A percentile compares a stretch with the other conserved stretches of the same genome.
phyloP scores from a whole-genome alignment of 2,797 vertebrate species.

The Aplochiton taeniatus region DNA sequence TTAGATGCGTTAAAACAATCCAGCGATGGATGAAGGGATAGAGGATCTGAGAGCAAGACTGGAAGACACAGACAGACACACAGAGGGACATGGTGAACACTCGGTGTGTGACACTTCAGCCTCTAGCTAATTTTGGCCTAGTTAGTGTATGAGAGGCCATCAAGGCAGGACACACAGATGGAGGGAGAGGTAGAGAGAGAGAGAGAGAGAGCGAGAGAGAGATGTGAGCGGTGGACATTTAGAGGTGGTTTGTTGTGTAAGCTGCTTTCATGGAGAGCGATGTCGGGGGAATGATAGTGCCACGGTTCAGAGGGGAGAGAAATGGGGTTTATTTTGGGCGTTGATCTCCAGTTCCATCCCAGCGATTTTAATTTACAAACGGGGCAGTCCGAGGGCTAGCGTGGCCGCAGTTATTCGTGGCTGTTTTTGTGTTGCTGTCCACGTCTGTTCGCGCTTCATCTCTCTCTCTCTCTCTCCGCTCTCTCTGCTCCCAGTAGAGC shows the following conservation, averaged over 20 bases:
- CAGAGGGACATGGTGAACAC: neutral
- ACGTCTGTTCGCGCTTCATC: slow-evolving; percentile 44
- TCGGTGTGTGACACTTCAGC: slow-evolving; percentile 17
- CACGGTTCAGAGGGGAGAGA: slow-evolving; percentile 6
- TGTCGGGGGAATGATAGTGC: neutral
- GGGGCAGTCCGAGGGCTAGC: slow-evolving; percentile 35
- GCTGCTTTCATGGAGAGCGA: slow-evolving; percentile 19
- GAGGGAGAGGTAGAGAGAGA: slow-evolving; percentile 17
- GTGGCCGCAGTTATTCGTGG: slow-evolving; percentile 55
- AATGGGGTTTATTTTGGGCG: neutral
- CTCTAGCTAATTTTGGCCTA: slow-evolving; percentile 61
- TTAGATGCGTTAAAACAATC: neutral
- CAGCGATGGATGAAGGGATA: neutral
- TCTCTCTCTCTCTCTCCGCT: slow-evolving; percentile 25
- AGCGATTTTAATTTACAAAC: slow-evolving; percentile 49
- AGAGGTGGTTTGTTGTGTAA: slow-evolving; percentile 48
- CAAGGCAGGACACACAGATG: slow-evolving; percentile 44
- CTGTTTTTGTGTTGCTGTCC: slow-evolving; percentile 52
- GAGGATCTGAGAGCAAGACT: neutral
- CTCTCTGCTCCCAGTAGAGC: slow-evolving; percentile 59
- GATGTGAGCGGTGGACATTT: slow-evolving; percentile 23
- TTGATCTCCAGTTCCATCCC: slow-evolving; percentile 23
- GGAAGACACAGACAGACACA: neutral
- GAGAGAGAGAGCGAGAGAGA: neutral
- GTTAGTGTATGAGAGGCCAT: slow-evolving; percentile 54